These are phyloP conservation scores for Nezara viridula DNA, from an alignment of 2,888 invertebrate genomes.

Conservation along the genomic window DNA sequence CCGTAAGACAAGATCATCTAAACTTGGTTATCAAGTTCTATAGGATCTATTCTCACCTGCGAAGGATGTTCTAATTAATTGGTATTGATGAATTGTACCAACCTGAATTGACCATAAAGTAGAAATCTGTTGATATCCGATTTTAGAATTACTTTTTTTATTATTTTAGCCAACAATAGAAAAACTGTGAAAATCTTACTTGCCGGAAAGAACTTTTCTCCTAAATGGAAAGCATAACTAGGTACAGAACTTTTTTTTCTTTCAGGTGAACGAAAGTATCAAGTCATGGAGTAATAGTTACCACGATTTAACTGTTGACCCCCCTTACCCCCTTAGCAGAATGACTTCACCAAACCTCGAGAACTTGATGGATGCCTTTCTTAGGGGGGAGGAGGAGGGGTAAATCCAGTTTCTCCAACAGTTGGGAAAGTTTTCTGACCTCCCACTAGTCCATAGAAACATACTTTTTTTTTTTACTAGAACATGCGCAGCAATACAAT, in stretches of 20 bases:
- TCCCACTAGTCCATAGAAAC: background rate
- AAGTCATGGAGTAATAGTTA: background rate
- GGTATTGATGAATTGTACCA: background rate
- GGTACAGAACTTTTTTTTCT: background rate
- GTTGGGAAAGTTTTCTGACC: background rate
- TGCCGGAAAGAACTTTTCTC: background rate
- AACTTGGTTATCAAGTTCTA: too few relatives aligned
- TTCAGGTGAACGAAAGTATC: background rate
- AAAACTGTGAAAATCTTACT: background rate
- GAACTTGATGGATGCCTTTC: slow-evolving; percentile 17
- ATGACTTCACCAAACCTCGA: slow-evolving; percentile 13
- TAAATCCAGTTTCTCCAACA: background rate
- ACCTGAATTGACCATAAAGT: background rate
- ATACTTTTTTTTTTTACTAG: slow-evolving; percentile 1
- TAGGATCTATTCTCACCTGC: too few relatives aligned
- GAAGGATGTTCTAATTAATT: too few relatives aligned
- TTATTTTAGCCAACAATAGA: background rate
- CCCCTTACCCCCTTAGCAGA: background rate
- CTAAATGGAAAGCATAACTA: background rate
- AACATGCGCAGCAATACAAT: background rate
- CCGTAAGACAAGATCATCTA: too few relatives aligned
- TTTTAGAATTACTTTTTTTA: background rate
- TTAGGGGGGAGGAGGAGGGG: too few relatives aligned
- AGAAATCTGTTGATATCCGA: background rate
- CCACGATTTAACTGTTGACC: slow-evolving; percentile 3